These are phyloP conservation scores for Typhlichthys subterraneus DNA, from an alignment of 2,797 vertebrate species.

Conservation along the genomic window DNA sequence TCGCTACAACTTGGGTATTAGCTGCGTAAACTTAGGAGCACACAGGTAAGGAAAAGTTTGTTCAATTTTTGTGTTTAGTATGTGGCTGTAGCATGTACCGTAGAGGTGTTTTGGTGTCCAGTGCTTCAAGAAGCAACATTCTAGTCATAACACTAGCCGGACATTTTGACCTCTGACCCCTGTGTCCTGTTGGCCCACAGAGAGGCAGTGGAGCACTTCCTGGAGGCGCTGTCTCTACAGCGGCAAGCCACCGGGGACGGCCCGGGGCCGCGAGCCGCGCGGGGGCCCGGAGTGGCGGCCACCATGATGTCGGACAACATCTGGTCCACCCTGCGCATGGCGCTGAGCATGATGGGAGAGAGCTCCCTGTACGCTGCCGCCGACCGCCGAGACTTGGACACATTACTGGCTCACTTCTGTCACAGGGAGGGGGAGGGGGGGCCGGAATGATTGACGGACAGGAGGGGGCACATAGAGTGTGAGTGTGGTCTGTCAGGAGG, in stretches of 20 bases:
- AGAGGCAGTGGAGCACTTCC: constrained; percentile 95
- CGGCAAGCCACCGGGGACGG: constrained; percentile 75
- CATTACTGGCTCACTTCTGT: constrained; percentile 87
- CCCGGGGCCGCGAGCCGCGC: constrained; percentile 69
- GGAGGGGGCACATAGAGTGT: constrained; percentile 62
- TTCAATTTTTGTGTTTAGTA: neutral
- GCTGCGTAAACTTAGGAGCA: constrained; percentile 95
- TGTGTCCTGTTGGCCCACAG: constrained; percentile 32
- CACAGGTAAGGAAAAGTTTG: constrained; percentile 84
- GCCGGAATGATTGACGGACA: constrained; percentile 72
- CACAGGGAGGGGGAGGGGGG: constrained; percentile 86
- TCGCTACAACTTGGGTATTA: constrained; percentile 97
- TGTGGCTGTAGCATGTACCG: neutral
- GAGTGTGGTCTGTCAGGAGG: constrained; percentile 68
- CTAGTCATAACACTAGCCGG: neutral
- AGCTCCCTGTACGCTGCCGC: constrained; percentile 90
- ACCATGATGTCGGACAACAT: constrained; percentile 97
- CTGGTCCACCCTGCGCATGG: constrained; percentile 98
- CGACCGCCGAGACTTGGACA: constrained; percentile 87
- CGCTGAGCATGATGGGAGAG: constrained; percentile 97
- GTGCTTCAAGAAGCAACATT: constrained; percentile 3
- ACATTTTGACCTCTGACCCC: neutral
- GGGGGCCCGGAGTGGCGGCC: constrained; percentile 84
- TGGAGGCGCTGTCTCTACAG: constrained; percentile 95
- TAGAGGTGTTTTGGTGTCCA: neutral